A percentile compares a stretch with the other conserved stretches of the same genome.
phyloP scores from a whole-genome alignment of 2,797 vertebrate genomes.

The Ctenochaetus hawaiiensis region DNA sequence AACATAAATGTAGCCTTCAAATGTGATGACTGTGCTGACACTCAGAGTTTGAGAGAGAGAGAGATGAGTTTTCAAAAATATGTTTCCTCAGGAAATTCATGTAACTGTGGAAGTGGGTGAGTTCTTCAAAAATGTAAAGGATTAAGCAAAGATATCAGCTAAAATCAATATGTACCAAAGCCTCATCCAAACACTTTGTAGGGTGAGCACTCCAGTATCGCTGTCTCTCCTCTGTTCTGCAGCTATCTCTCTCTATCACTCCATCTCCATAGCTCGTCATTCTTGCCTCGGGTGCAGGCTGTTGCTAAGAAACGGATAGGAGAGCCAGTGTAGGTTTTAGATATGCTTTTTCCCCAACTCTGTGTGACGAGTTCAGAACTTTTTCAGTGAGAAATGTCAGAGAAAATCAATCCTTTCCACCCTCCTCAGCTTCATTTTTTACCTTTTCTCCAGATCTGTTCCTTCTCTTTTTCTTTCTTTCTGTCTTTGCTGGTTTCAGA shows the following conservation, averaged over 20 bases:
- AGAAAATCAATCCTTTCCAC: conserved; percentile 74
- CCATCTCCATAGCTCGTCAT: conserved; percentile 51
- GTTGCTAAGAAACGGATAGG: conserved; percentile 86
- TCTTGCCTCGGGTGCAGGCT: conserved; percentile 74
- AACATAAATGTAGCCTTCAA: neutral
- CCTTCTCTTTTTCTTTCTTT: conserved; percentile 13
- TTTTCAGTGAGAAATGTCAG: conserved; percentile 72
- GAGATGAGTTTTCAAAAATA: neutral
- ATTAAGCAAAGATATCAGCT: conserved; percentile 48
- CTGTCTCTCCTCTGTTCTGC: conserved; percentile 31
- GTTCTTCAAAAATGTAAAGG: conserved; percentile 42
- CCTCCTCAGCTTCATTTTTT: conserved; percentile 68
- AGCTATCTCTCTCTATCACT: conserved; percentile 62
- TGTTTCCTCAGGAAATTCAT: conserved; percentile 26
- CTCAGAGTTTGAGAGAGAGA: neutral
- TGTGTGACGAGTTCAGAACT: conserved; percentile 67
- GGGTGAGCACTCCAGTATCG: conserved; percentile 19
- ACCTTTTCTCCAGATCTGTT: conserved; percentile 49
- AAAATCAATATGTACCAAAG: conserved; percentile 71
- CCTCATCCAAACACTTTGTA: conserved; percentile 62
- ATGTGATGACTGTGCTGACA: neutral
- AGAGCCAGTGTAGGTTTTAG: conserved; percentile 71
- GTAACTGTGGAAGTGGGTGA: conserved; percentile 29
- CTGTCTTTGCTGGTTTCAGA: conserved; percentile 29
- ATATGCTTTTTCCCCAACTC: conserved; percentile 60